Percentiles rank a stretch among this genome's conserved stretches.
Conservation (phyloP, 2,888 invertebrate species). For the Agrilus biguttatus region DNA sequence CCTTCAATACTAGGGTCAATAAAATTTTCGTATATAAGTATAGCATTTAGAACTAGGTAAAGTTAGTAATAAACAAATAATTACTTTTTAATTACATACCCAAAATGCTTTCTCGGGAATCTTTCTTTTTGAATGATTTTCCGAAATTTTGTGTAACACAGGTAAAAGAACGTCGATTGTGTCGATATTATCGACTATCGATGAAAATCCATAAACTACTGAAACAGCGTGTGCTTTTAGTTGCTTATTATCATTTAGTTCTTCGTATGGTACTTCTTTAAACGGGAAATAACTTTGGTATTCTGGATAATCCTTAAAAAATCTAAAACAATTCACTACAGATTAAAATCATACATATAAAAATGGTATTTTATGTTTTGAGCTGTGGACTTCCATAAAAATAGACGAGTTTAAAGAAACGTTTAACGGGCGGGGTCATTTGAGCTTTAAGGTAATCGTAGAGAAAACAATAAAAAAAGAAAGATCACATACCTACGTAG, state of each 20-base stretch:
- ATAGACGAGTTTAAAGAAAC: too few relatives aligned
- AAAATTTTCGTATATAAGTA: too few relatives aligned
- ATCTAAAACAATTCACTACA: slow-evolving; percentile 22
- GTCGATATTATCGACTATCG: slow-evolving; percentile 35
- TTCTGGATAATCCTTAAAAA: slow-evolving; percentile 34
- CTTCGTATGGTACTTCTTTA: slow-evolving; percentile 29
- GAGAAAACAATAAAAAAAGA: too few relatives aligned
- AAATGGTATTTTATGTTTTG: too few relatives aligned
- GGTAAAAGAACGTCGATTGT: slow-evolving; percentile 34
- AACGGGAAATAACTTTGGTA: slow-evolving; percentile 36
- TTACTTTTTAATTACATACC: slow-evolving; percentile 7
- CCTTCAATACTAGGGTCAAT: too few relatives aligned
- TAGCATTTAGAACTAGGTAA: too few relatives aligned
- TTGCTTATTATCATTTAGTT: slow-evolving; percentile 32
- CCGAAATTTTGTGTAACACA: slow-evolving; percentile 33
- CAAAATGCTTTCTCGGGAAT: slow-evolving; percentile 10
- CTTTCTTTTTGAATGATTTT: slow-evolving; percentile 23
- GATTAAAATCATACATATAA: slow-evolving; percentile 1
- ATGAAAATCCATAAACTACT: slow-evolving; percentile 34
- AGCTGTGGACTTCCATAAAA: too few relatives aligned
- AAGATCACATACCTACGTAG: too few relatives aligned
- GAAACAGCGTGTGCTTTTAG: slow-evolving; percentile 38
- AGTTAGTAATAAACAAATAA: background rate
- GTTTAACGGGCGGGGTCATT: too few relatives aligned
- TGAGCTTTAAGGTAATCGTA: too few relatives aligned